A percentile compares a stretch with the other conserved stretches of the same genome.
Evolutionary conservation across 2,797 vertebrate genomes (phyloP).

Genomic region (Spea hammondii): DNA sequence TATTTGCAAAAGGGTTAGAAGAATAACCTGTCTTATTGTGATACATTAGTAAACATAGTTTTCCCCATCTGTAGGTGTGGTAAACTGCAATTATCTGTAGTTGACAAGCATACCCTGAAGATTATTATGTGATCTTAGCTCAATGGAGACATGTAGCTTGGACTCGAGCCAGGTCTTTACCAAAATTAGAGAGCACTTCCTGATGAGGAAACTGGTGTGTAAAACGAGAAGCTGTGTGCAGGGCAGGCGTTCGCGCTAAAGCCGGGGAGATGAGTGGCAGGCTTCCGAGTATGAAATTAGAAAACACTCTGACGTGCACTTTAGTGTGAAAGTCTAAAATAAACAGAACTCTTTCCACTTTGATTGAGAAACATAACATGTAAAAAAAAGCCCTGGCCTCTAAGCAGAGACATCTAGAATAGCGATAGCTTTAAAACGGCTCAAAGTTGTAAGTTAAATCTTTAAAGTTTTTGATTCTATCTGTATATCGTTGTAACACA

Average conservation of each 20-base stretch:
- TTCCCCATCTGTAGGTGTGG: neutral
- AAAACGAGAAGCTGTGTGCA: conserved; percentile 49
- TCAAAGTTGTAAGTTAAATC: too few species aligned
- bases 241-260: conserved; percentile 8
- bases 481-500: too few species aligned
- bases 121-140: conserved; percentile 32
- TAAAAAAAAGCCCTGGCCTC: neutral
- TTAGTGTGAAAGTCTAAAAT: conserved; percentile 43
- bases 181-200: conserved; percentile 49
- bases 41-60: neutral
- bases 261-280: conserved; percentile 30
- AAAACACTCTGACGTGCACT: conserved; percentile 41
- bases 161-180: conserved; percentile 28
- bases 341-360: conserved; percentile 44
- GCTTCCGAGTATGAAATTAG: conserved; percentile 25
- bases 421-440: too few species aligned
- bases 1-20: too few species aligned
- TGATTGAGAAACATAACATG: conserved; percentile 7
- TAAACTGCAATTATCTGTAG: conserved; percentile 11
- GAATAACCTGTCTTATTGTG: too few species aligned
- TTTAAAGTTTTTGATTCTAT: too few species aligned
- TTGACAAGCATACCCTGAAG: conserved; percentile 7
- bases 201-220: conserved; percentile 43
- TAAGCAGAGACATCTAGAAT: too few species aligned
- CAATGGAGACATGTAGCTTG: conserved; percentile 23